Percentiles rank a stretch among this genome's conserved stretches.
phyloP scores from a whole-genome alignment of 2,797 vertebrate species.

The Enteromius unitaeniatus region DNA sequence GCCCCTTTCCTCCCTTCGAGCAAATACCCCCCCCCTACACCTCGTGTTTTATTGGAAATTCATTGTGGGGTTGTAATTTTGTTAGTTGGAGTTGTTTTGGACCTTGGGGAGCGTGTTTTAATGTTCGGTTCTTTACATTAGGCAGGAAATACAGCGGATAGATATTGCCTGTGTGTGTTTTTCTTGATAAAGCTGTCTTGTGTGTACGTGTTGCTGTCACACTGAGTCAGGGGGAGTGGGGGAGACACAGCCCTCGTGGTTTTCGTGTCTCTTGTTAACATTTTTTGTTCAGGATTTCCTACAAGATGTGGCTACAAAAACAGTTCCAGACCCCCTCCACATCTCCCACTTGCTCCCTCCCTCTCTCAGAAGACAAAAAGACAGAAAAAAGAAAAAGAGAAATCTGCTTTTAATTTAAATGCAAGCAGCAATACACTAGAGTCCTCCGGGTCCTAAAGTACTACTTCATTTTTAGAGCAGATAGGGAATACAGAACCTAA shows the following conservation, averaged over 20 bases:
- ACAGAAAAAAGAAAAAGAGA: conserved; percentile 56
- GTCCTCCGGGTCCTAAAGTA: conserved; percentile 79
- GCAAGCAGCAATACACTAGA: conserved; percentile 63
- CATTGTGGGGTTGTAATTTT: conserved; percentile 56
- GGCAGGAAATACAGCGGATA: background rate
- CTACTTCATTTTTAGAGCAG: conserved; percentile 51
- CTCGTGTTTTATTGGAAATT: conserved; percentile 53
- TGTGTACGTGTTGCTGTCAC: conserved; percentile 57
- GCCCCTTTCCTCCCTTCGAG: conserved; percentile 13
- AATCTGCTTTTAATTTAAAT: conserved; percentile 82
- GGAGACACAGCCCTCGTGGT: conserved; percentile 69
- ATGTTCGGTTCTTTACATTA: conserved; percentile 51
- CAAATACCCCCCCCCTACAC: background rate
- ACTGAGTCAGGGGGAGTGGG: conserved; percentile 57
- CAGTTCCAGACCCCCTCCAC: conserved; percentile 71
- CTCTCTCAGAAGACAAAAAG: conserved; percentile 63
- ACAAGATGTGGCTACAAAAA: conserved; percentile 73
- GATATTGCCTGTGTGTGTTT: conserved; percentile 52
- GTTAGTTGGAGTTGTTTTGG: conserved; percentile 46
- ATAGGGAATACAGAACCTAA: conserved; percentile 52
- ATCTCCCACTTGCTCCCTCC: conserved; percentile 57
- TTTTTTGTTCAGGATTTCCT: conserved; percentile 84
- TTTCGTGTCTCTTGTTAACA: conserved; percentile 78
- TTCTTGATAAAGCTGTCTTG: conserved; percentile 51
- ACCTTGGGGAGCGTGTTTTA: conserved; percentile 35